Evolutionary conservation across 2,888 invertebrate genomes (phyloP), one percentile per base, ranked within the genome.

Genomic region (Cosmopolites sordidus): DNA sequence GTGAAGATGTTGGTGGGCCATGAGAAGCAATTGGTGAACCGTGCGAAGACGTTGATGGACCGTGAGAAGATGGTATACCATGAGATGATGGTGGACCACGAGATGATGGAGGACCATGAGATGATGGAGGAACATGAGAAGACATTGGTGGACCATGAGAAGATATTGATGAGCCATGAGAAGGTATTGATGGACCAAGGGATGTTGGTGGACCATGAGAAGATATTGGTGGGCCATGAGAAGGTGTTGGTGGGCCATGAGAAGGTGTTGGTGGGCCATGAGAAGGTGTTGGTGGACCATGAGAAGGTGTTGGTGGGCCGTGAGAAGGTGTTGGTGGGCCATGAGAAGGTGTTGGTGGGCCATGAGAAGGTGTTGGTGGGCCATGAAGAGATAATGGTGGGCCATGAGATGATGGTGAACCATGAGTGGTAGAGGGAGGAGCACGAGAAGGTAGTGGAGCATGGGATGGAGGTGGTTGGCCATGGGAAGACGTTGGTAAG

Each of bases 161-260:
- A 15, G 9, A 9, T 37, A 37, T n/a, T 45, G 53, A 58, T 48
- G 47, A 14, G 11, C 8, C 33, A 12, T 33, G 33, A 4, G 33
- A 4, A 37, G 38, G 37, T 29, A 37, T 46, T 18, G 43, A 42
- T 39, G 48, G 39, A 27, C 47, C 40, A 40, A 14, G 15, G n/a
- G 33, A 12, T 12, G 37, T 18, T 4, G 39, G 47, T 17, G 29
- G 40, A 11, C 18, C 29, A 11, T 39, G 48, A 11, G 48, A 16
- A 12, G 15, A 14, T 16, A 14, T 11, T 4, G 33, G 33, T 12
- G 33, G 43, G 22, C 43, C 43, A 53, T 59, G 44, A 12, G 33
- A 9, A 57, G 58, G 43, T 56, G 59, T 15, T 43, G 51, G 9
- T 48, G 50, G 17, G 57, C 56, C n/a, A 61, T 58, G 16, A 53